phyloP scores from a whole-genome alignment of 2,113 vertebrate species.

The Oreochromis tanganicae region DNA sequence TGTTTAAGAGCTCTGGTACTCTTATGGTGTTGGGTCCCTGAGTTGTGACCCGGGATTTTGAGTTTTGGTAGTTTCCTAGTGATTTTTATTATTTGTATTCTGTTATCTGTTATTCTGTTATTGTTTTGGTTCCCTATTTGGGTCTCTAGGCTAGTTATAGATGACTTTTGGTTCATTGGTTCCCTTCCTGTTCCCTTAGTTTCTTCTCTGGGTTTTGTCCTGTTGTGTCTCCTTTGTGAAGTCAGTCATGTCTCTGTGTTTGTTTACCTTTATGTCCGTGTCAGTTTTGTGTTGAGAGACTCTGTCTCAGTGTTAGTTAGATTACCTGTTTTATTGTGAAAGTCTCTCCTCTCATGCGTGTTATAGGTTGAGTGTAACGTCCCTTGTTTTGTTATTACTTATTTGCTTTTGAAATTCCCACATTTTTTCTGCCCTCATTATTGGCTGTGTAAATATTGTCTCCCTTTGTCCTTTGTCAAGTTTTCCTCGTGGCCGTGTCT shows the following conservation, averaged over 20 bases:
- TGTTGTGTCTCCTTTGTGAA: neutral
- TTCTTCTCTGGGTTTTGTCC: neutral
- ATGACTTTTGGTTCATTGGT: neutral
- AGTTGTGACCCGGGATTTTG: neutral
- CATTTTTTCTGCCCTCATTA: neutral
- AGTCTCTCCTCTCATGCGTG: neutral
- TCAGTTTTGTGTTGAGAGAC: neutral
- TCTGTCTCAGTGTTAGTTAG: neutral
- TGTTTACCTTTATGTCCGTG: neutral
- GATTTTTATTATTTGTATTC: neutral
- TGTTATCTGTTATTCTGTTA: neutral
- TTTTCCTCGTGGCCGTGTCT: neutral
- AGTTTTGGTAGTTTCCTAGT: neutral
- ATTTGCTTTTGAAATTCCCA: neutral
- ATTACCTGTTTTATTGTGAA: neutral
- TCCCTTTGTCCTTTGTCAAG: neutral
- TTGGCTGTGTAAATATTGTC: neutral
- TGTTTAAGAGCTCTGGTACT: neutral
- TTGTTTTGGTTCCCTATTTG: neutral
- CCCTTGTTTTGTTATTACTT: neutral
- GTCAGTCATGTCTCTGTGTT: neutral
- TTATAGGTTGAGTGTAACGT: neutral
- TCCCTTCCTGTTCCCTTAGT: neutral
- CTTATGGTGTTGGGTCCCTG: neutral
- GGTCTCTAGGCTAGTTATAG: neutral